Percentiles rank a stretch among this genome's conserved stretches.
Conservation (phyloP, 2,888 invertebrate species). For the Andrena fulva region DNA sequence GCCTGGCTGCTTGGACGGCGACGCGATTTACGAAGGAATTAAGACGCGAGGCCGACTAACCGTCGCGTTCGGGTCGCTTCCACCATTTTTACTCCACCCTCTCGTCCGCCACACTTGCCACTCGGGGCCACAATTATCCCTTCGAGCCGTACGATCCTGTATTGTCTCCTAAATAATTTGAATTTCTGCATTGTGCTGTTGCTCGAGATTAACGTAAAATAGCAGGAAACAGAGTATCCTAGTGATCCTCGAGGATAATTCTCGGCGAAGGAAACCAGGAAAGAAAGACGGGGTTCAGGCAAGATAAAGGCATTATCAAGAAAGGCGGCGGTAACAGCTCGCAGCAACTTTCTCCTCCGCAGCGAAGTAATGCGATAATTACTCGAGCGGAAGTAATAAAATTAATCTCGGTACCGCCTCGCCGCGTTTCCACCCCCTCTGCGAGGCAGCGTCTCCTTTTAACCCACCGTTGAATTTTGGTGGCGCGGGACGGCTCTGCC, state of each 20-base stretch:
- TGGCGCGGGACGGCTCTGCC: constrained; percentile 68
- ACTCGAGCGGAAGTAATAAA: constrained; percentile 84
- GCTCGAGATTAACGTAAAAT: neutral
- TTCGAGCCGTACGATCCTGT: neutral
- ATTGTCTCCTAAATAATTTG: neutral
- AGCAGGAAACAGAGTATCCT: neutral
- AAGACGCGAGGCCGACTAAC: constrained; percentile 36
- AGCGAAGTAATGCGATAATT: constrained; percentile 83
- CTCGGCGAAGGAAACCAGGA: neutral
- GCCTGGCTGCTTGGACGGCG: constrained; percentile 28
- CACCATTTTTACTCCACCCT: constrained; percentile 4
- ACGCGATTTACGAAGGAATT: constrained; percentile 53
- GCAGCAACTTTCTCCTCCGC: constrained; percentile 74
- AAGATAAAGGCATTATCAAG: constrained; percentile 29
- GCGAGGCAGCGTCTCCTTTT: constrained; percentile 51
- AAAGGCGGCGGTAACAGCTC: constrained; percentile 44
- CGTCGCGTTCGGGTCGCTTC: neutral
- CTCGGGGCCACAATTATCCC: no score
- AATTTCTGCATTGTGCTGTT: no score
- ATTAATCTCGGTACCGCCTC: constrained; percentile 81
- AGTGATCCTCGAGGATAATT: neutral
- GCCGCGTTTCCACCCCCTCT: constrained; percentile 58
- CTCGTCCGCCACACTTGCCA: neutral
- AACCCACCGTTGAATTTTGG: constrained; percentile 61
- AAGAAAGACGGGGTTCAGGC: neutral